phyloP scores from a whole-genome alignment of 2,797 vertebrate genomes.

The Perdix hodgsoniae region DNA sequence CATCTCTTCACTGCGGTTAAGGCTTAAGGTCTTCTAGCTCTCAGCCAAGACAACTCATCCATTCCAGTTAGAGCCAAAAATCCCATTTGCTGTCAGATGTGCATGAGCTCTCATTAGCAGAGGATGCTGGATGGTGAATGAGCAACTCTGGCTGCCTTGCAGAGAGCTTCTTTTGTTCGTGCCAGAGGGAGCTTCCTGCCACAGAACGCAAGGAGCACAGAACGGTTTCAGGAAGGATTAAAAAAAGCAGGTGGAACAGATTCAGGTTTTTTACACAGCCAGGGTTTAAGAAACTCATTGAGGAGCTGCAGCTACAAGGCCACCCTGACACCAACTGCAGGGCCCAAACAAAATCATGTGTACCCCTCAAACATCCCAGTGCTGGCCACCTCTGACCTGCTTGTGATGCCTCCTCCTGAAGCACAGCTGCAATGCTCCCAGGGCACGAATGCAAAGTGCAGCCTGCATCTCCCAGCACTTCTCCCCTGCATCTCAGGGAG shows the following conservation, averaged over 20 bases:
- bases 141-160: neutral
- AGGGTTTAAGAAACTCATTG: neutral
- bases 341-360: neutral
- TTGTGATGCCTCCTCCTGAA: neutral
- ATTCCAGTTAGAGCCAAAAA: neutral
- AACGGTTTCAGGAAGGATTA: neutral
- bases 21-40: neutral
- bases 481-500: neutral
- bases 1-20: neutral
- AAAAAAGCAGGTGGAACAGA: neutral
- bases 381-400: neutral
- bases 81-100: rapidly evolving
- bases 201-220: neutral
- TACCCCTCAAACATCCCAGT: neutral
- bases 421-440: neutral
- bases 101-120: neutral
- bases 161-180: neutral
- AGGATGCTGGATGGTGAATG: neutral
- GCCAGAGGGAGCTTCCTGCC: neutral
- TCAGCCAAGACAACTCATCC: neutral
- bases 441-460: rapidly evolving
- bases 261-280: neutral
- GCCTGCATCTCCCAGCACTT: neutral
- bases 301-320: neutral
- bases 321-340: neutral